Evolutionary conservation across 53 echinoderm and acorn worm species (phyloP), one percentile per base, ranked within the genome.

Genomic region (Paelopatides confundens): DNA sequence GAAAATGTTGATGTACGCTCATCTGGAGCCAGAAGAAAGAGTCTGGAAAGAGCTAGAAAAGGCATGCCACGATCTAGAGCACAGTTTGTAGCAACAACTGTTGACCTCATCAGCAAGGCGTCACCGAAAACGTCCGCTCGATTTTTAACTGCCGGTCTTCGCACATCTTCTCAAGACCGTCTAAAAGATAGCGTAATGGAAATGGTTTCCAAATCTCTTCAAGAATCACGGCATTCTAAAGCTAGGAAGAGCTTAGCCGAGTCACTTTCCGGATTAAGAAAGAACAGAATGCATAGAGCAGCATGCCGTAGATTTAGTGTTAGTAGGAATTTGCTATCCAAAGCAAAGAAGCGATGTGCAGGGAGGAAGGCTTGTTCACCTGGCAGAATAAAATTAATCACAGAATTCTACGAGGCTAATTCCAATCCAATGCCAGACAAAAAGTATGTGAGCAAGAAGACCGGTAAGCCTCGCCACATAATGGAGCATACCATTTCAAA

Each of bases 401-500:
- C 49, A 33, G 39, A 69, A 5, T 91, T 93, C 68, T 93, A 89
- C 62, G 63, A 92, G 27, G 62, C 38, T 10, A 65, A 92, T 40
- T 82, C 94, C 35, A 77, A 36, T 13, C 38, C 40, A 47, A n/a
- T 90, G 7, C 94, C 94, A 14, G 89, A 94, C 66, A 92, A 92
- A 35, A 94, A 91, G 31, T 47, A 89, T 10, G 85, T 92, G 2
- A 92, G 92, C 76, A 92, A 94, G 62, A 92, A 85, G 49, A 86
- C 91, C 4, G 10, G 21, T 2, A 79, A 77, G 40, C 79, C 92
- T 4, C 53, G 35, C n/a, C 76, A 62, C 46, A 34, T 94, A n/a
- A 40, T 90, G 66, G 87, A 87, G 0, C 4, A 24, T n/a, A 26
- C 87, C 23, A 70, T 86, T 15, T 14, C 81, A 0, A 31, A 65